Evolutionary conservation across 2,888 invertebrate species (phyloP).

Genomic region (Meiosimyza platycephala): DNA sequence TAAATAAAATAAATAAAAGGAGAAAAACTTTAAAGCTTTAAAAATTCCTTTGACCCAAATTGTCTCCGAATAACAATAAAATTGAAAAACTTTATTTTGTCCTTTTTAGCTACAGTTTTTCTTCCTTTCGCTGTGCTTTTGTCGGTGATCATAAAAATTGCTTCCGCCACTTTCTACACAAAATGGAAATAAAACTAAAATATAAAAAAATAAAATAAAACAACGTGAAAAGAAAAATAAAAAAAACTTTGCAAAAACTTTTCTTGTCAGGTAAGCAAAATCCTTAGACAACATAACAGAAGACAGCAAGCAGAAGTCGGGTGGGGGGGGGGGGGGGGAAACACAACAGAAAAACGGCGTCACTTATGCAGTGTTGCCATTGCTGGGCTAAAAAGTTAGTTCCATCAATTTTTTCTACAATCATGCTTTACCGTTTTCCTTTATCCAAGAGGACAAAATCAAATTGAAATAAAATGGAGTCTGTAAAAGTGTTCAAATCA

Average conservation of each 20-base stretch:
- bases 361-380: constrained; percentile 1
- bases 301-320: neutral
- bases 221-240: neutral
- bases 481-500: neutral
- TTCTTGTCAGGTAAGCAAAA: constrained; percentile 25
- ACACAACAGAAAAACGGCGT: neutral
- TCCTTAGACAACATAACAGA: neutral
- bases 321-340: no score
- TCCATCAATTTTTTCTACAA: neutral
- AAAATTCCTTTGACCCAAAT: neutral
- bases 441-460: neutral
- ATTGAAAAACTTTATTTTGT: constrained; percentile 15
- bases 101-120: neutral
- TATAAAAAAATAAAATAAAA: neutral
- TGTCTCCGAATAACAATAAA: constrained; percentile 20
- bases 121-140: neutral
- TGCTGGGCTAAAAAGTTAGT: constrained; percentile 1
- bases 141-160: constrained; percentile 20
- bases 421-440: neutral
- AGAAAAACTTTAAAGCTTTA: no score
- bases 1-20: no score
- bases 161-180: constrained; percentile 7
- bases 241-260: neutral
- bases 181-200: no score
- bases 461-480: constrained; percentile 11